Conservation (phyloP, 2,888 invertebrate genomes). For the Lagria hirta region DNA sequence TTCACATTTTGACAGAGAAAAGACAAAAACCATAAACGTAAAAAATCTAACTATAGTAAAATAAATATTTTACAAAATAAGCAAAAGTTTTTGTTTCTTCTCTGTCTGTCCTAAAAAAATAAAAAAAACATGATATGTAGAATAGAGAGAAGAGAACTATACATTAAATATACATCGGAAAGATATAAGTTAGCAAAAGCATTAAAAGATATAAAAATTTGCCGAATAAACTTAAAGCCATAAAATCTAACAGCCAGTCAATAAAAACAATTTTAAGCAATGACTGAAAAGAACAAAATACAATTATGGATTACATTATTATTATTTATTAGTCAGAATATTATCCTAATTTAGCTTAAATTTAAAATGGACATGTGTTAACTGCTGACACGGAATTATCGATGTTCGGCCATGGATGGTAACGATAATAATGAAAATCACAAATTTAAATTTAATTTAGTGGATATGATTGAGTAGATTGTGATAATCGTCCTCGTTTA, state of each 20-base stretch:
- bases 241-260: constrained; percentile 7
- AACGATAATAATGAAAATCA: constrained; percentile 31
- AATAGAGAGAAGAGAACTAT: constrained; percentile 5
- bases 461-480: constrained; percentile 41
- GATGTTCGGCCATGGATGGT: constrained; percentile 30
- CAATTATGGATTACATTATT: constrained; percentile 23
- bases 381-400: constrained; percentile 22
- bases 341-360: constrained; percentile 6
- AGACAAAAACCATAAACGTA: no score
- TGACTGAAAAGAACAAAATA: constrained; percentile 15
- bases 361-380: constrained; percentile 13
- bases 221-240: constrained; percentile 9
- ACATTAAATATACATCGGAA: constrained; percentile 16
- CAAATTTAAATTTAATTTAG: constrained; percentile 32
- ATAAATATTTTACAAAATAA: no score
- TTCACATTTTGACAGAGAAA: no score
- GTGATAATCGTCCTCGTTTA: constrained; percentile 47
- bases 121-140: constrained; percentile 27
- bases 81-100: no score
- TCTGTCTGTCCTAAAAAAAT: no score
- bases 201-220: constrained; percentile 5
- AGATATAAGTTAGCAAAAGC: constrained; percentile 5
- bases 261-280: no score
- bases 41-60: no score
- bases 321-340: constrained; percentile 8